phyloP scores from a whole-genome alignment of 1,140 invertebrate genomes.

The Lethrus apterus region DNA sequence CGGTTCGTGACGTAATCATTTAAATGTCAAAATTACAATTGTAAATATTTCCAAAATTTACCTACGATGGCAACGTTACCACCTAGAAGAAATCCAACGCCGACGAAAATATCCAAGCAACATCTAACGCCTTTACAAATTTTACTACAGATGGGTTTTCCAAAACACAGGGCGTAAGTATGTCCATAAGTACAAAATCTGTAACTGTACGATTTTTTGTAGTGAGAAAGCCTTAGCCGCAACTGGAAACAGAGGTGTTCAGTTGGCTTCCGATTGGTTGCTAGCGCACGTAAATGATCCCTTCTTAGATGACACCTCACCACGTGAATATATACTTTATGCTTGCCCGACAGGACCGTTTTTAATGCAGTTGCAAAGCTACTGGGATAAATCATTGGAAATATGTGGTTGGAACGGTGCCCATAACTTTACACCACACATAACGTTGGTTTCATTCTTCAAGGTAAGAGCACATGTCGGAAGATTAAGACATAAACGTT shows the following conservation, averaged over 20 bases:
- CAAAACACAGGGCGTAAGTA: constrained; percentile 76
- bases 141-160: constrained; percentile 79
- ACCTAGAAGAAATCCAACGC: constrained; percentile 58
- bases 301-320: constrained; percentile 62
- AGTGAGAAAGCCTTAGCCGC: constrained; percentile 84
- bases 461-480: constrained; percentile 52
- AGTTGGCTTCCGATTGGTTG: constrained; percentile 83
- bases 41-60: neutral
- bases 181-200: neutral
- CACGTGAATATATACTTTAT: constrained; percentile 79
- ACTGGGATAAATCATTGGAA: constrained; percentile 71
- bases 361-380: constrained; percentile 61
- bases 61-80: constrained; percentile 56
- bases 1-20: constrained; percentile 16
- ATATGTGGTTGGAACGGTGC: constrained; percentile 79
- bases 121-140: constrained; percentile 70
- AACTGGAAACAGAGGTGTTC: constrained; percentile 78
- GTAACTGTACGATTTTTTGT: constrained; percentile 27
- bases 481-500: constrained; percentile 3
- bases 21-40: constrained; percentile 18
- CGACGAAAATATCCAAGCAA: constrained; percentile 62
- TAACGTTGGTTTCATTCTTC: constrained; percentile 83
- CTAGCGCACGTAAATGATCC: constrained; percentile 81
- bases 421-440: constrained; percentile 81
- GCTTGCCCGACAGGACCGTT: constrained; percentile 72